Percentiles rank a stretch among this genome's conserved stretches.
phyloP scores from a whole-genome alignment of 2,888 invertebrate species.

The Lepeophtheirus nordmannii region DNA sequence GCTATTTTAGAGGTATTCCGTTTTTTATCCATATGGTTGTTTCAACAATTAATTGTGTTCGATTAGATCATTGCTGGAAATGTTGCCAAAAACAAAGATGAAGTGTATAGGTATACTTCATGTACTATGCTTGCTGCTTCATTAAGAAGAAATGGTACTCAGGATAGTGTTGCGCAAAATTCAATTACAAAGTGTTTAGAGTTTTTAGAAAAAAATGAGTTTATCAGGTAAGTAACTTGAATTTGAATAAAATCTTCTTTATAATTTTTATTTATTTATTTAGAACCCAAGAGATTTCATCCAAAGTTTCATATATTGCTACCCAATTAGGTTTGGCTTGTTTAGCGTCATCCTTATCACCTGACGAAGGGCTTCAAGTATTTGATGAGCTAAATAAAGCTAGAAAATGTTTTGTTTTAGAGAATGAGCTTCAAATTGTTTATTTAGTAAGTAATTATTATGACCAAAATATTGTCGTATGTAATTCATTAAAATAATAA shows the following conservation, averaged over 20 bases:
- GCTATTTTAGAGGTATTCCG: slow-evolving; percentile 39
- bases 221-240: slow-evolving; percentile 40
- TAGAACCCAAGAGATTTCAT: slow-evolving; percentile 17
- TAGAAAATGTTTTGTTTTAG: slow-evolving; percentile 71
- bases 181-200: slow-evolving; percentile 43
- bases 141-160: slow-evolving; percentile 32
- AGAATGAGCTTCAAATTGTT: slow-evolving; percentile 83
- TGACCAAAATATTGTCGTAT: background rate
- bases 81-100: slow-evolving; percentile 52
- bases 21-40: background rate
- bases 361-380: slow-evolving; percentile 74
- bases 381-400: slow-evolving; percentile 80
- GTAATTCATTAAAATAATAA: background rate
- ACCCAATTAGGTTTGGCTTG: slow-evolving; percentile 84
- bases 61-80: slow-evolving; percentile 64
- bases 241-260: slow-evolving; percentile 18
- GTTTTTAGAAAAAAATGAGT: slow-evolving; percentile 62
- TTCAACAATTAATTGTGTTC: slow-evolving; percentile 31
- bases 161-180: slow-evolving; percentile 29
- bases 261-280: slow-evolving; percentile 15
- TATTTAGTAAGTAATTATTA: slow-evolving; percentile 51
- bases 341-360: slow-evolving; percentile 78
- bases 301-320: slow-evolving; percentile 37
- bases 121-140: slow-evolving; percentile 54
- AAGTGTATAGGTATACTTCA: slow-evolving; percentile 57